Evolutionary conservation across 53 echinoderm and acorn worm species (phyloP), one percentile per base, ranked within the genome.

Genomic region (Hippasteria phrygiana): DNA sequence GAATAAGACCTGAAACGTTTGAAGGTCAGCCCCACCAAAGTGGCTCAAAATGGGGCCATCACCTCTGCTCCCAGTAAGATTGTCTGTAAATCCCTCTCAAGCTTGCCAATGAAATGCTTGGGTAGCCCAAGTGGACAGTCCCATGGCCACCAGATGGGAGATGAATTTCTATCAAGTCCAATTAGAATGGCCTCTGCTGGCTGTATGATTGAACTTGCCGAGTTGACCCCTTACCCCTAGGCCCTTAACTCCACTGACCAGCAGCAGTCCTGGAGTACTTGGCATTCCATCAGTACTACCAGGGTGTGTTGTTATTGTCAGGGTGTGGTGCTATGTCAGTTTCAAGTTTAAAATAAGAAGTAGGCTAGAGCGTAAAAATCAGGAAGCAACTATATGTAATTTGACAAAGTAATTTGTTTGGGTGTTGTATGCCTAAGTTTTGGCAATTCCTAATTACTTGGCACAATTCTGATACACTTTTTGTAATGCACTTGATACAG

Each of bases 101-200:
- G 40, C 66, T 28, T 26, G 41, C 2, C 24, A 32, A 28, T 16
- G 14, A 82, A 43, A 38, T 31, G 2, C 37, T 78, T 39, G 38
- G 67, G 3, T 59, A 24, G 24, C 78, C 26, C 35, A 36, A 11
- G 37, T 22, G 13, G 56, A 78, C 56, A 82, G 47, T 14, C n/a
- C n/a, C n/a, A n/a, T n/a, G n/a, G n/a, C 32, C 26, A 63, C 29
- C 82, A 82, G 82, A 82, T 82, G 82, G 41, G 29, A 20, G 28
- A 43, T 66, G 82, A 63, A 64, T 82, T 46, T 82, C 42, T 82
- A 29, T 82, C 82, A 65, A 16, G 45, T 66, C 65, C 66, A 63
- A 82, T 82, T 65, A 82, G 42, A 5, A 16, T 82, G 32, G 50
- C 43, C 2, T 65, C 43, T 29, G 11, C 45, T 5, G 66, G 66